phyloP scores from a whole-genome alignment of 2,888 invertebrate species.

The Seira ritae region DNA sequence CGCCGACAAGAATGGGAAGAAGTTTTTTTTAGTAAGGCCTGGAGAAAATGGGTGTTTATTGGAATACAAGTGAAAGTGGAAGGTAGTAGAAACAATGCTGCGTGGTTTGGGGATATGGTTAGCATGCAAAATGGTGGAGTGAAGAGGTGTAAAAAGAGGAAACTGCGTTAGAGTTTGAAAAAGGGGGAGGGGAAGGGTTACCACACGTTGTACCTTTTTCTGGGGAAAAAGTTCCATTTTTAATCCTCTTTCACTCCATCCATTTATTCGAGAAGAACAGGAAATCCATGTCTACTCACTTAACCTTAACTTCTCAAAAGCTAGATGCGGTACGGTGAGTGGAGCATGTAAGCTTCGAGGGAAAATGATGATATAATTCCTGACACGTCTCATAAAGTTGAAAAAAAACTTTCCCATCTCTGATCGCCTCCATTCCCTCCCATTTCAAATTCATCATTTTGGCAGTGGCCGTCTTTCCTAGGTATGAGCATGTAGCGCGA shows the following conservation, averaged over 20 bases:
- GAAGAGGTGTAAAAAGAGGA: background rate
- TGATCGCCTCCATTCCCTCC: background rate
- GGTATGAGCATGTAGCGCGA: background rate
- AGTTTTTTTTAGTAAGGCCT: constrained; percentile 1
- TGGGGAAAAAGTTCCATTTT: background rate
- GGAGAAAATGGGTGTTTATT: constrained; percentile 28
- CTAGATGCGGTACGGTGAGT: background rate
- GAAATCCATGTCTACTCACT: background rate
- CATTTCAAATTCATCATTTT: background rate
- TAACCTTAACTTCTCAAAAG: background rate
- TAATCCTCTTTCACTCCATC: background rate
- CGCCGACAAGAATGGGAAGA: constrained; percentile 16
- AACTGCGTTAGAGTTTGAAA: background rate
- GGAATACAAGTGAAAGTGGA: background rate
- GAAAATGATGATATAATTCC: background rate
- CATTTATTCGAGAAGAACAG: background rate
- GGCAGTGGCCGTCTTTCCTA: background rate
- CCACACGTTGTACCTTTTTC: background rate
- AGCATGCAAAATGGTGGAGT: background rate
- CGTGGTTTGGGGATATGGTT: background rate
- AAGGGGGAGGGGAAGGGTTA: background rate
- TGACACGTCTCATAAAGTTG: background rate
- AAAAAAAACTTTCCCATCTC: background rate
- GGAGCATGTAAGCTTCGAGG: background rate
- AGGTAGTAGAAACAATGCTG: background rate